These are phyloP conservation scores for Dromococcyx pavoninus DNA, from an alignment of 2,797 vertebrate species.

Conservation along the genomic window DNA sequence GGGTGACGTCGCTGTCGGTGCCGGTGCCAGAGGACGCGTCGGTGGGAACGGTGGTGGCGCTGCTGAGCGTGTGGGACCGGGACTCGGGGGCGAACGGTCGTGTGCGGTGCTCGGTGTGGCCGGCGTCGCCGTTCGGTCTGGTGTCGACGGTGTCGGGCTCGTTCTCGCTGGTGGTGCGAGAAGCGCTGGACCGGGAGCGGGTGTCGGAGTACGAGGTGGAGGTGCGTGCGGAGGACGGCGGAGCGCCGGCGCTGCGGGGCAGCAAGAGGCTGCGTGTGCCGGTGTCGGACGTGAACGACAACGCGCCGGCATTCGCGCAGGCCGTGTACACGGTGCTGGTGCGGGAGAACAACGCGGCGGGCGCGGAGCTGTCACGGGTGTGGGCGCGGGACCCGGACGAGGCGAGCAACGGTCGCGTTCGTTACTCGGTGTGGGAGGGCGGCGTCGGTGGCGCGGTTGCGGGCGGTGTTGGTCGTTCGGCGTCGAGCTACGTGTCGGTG, in stretches of 20 bases:
- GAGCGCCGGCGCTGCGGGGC: conserved; percentile 44
- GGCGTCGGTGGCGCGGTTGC: neutral
- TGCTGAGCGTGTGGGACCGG: conserved; percentile 76
- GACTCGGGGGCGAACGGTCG: conserved; percentile 78
- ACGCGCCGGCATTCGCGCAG: conserved; percentile 78
- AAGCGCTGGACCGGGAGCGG: conserved; percentile 74
- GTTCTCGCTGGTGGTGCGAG: conserved; percentile 71
- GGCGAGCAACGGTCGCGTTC: conserved; percentile 52
- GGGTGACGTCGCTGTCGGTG: conserved; percentile 75
- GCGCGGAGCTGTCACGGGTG: conserved; percentile 56
- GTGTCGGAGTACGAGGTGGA: conserved; percentile 33
- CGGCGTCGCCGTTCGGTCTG: conserved; percentile 67
- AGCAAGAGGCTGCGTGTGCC: conserved; percentile 84
- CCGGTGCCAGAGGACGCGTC: conserved; percentile 72
- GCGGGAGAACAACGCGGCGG: conserved; percentile 67
- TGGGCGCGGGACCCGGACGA: conserved; percentile 56
- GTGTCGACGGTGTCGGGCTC: conserved; percentile 65
- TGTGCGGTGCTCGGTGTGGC: conserved; percentile 60
- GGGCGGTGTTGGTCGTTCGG: neutral
- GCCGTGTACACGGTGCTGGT: conserved; percentile 57
- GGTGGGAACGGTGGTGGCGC: conserved; percentile 75
- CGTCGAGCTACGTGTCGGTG: conserved; percentile 63
- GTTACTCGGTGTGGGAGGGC: conserved; percentile 52
- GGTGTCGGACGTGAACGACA: conserved; percentile 88
- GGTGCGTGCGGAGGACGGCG: conserved; percentile 36